These are phyloP conservation scores for Phallusia fumigata DNA, from an alignment of 23 tunicate species.

Conservation along the genomic window DNA sequence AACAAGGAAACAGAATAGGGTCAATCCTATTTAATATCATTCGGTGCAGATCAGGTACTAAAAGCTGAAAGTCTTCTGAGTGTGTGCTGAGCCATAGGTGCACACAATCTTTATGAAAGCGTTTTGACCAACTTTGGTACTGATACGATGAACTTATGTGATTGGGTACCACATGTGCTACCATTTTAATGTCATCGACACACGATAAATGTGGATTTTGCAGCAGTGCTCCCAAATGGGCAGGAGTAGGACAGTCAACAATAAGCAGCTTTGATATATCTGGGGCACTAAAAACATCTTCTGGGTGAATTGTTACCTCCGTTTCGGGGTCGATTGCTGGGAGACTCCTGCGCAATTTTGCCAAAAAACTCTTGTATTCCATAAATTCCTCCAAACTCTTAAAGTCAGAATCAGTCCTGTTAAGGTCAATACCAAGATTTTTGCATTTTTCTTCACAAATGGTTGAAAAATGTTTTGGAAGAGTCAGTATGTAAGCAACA, in stretches of 20 bases:
- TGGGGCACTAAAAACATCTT: not conserved
- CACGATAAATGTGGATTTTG: not conserved
- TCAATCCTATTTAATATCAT: conserved; percentile 5
- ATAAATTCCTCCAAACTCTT: not conserved
- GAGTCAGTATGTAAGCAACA: not conserved
- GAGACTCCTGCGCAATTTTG: not conserved
- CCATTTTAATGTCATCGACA: not conserved
- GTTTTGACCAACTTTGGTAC: conserved; percentile 37
- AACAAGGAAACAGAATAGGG: conserved; percentile 21
- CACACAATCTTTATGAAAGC: conserved; percentile 3
- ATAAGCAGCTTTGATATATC: not conserved
- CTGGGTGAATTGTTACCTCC: not conserved
- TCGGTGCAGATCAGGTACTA: not conserved
- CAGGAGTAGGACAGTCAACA: conserved; percentile 27
- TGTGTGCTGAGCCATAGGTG: conserved; percentile 16
- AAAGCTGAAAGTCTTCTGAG: not conserved
- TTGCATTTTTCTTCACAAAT: not conserved
- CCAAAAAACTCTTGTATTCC: not conserved
- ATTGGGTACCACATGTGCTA: conserved; percentile 29
- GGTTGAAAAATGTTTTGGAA: not conserved
- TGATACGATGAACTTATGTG: not conserved
- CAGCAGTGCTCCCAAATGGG: conserved; percentile 12
- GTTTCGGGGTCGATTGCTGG: not conserved
- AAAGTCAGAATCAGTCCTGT: not conserved
- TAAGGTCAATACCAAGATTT: not conserved